phyloP scores from a whole-genome alignment of 92 coral and sea anemone genomes.

The Heteractis magnifica region DNA sequence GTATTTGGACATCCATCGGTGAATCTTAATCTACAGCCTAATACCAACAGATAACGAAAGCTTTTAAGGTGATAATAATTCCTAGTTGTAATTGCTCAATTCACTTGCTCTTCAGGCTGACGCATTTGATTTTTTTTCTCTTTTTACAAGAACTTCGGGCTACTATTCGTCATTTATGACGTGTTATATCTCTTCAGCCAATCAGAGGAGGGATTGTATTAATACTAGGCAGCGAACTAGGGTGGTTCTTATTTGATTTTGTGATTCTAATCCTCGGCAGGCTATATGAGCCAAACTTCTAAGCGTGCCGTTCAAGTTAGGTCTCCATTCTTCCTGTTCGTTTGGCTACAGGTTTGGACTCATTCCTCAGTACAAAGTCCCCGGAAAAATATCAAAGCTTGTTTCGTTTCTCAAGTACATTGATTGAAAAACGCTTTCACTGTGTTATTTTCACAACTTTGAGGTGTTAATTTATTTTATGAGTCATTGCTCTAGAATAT shows the following conservation, averaged over 20 bases:
- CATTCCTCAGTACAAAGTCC: background rate
- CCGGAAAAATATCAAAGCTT: background rate
- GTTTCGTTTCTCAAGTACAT: background rate
- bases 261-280: background rate
- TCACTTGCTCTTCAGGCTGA: constrained; percentile 4
- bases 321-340: background rate
- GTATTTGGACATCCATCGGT: too few species aligned
- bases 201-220: background rate
- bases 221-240: background rate
- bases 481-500: background rate
- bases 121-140: background rate
- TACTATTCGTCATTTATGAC: background rate
- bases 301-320: background rate
- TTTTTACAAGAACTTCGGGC: background rate
- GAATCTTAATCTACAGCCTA: background rate
- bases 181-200: background rate
- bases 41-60: constrained; percentile 4
- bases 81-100: background rate
- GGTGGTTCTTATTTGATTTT: background rate
- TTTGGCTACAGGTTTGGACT: background rate
- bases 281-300: background rate
- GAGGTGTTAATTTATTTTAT: background rate
- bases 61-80: background rate
- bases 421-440: background rate
- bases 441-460: background rate